Evolutionary conservation across 2,113 vertebrate species (phyloP), one percentile per base, ranked within the genome.

Genomic region (Rhea pennata): DNA sequence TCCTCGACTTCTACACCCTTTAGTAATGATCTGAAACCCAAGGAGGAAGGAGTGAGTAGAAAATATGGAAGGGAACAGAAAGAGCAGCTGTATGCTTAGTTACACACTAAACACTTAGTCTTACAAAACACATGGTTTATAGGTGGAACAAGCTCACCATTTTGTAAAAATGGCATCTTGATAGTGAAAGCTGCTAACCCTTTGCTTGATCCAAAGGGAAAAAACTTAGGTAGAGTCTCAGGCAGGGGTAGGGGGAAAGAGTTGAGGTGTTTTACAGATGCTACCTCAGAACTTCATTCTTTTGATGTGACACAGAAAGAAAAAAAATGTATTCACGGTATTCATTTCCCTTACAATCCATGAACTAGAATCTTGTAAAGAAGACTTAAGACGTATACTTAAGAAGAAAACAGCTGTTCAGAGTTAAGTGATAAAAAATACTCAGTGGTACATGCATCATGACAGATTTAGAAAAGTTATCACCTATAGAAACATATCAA

Each of bases 101-200:
- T 31, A 58, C 9, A 16, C 22, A 31, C 8, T 70, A 76, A 94
- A 92, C 10, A 27, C 15, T 84, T 53, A 44, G 9, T 70, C 64
- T 50, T 76, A 67, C 89, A 73, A 78, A 95, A 73, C 22, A 95
- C 48, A 29, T 17, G 9, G 31, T 50, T 95, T 89, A 87, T 87
- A 85, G 31, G 12, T 46, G 54, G 54, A 94, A 96, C 76, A 44
- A n/a, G 87, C 84, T 87, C 91, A 95, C 11, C 48, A 40, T 89
- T 91, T 33, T 12, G 12, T 79, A 94, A 96, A 96, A 96, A 96
- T 62, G 94, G 90, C 50, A 90, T 31, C 50, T 19, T 58, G 53
- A 70, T 2, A 79, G 20, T 58, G 20, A 94, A 85, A 92, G 82
- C 71, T 77, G 74, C 33, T 91, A 91, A 85, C 44, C 20, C 13